Percentiles rank a stretch among this genome's conserved stretches.
phyloP scores from a whole-genome alignment of 2,797 vertebrate genomes.

The Lacerta viridis region DNA sequence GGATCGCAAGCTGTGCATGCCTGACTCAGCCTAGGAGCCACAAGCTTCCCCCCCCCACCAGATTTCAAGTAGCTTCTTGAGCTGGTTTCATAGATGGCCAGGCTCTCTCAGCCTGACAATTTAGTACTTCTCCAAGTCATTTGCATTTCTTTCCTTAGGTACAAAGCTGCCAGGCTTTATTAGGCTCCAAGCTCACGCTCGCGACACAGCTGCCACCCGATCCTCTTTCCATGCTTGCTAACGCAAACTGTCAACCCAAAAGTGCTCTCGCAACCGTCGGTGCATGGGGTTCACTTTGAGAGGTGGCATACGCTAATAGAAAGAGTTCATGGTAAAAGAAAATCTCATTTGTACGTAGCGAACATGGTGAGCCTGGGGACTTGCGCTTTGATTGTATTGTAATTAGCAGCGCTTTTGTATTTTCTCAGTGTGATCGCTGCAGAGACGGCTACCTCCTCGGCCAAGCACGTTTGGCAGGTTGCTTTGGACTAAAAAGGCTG shows the following conservation, averaged over 20 bases:
- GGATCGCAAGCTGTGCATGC: neutral
- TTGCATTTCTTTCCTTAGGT: constrained; percentile 47
- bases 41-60: neutral
- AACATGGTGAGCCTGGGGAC: constrained; percentile 59
- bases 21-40: neutral
- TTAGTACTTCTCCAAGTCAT: constrained; percentile 40
- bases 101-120: constrained; percentile 29
- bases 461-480: constrained; percentile 48
- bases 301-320: constrained; percentile 69
- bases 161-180: constrained; percentile 60
- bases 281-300: constrained; percentile 47
- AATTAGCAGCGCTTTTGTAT: constrained; percentile 64
- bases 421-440: constrained; percentile 61
- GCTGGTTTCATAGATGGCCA: neutral
- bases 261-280: constrained; percentile 60
- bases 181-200: constrained; percentile 44
- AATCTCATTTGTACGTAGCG: constrained; percentile 63
- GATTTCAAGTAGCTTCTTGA: neutral
- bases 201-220: constrained; percentile 15
- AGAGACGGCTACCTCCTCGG: constrained; percentile 35
- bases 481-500: constrained; percentile 61
- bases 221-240: constrained; percentile 57
- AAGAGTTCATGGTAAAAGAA: constrained; percentile 59
- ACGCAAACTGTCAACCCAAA: constrained; percentile 70
- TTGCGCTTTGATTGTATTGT: constrained; percentile 65